Evolutionary conservation across 2,113 vertebrate genomes (phyloP), one percentile per base, ranked within the genome.

Genomic region (Bos javanicus): DNA sequence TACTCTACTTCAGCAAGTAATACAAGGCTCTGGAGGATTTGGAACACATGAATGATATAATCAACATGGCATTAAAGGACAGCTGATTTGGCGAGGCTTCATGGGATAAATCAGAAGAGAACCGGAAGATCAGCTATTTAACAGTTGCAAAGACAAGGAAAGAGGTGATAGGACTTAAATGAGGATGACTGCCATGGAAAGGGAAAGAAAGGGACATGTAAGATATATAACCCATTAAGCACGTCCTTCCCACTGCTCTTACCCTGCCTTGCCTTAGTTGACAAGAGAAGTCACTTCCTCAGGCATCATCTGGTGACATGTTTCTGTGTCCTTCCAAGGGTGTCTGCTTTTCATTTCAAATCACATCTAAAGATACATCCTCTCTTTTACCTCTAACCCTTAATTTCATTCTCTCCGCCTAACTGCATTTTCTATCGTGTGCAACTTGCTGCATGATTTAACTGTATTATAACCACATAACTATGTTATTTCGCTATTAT

Each of bases 351-450:
- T 94, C 71, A 95, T 97, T 96, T 96, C 83, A 97, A 96, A 98
- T 98, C 96, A 97, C 96, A 97, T 98, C 94, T 96, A 62, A 43
- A 97, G 71, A 98, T 96, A 96, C 21, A 96, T 46, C 94, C 93
- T 54, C 21, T 39, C 97, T 98, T 98, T 96, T 96, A 93, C 76
- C 97, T 83, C 67, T 56, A 97, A 93, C 93, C 90, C 50, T 97
- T 98, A 98, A 94, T 93, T 98, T 98, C 97, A 95, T 96, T 98
- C 97, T 97, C 96, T 98, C 97, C 80, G 92, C 97, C 95, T 98
- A 98, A 98, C 94, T 91, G 62, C 94, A 98, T 98, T 98, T 98
- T 97, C 96, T 97, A 98, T 98, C 97, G 96, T 98, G 95, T 92
- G 96, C 97, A 96, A 98, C 98, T 97, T 98, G 92, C 97, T 83